These are phyloP conservation scores for Leptobrachium leishanense DNA, from an alignment of 2,113 vertebrate genomes.

Conservation along the genomic window DNA sequence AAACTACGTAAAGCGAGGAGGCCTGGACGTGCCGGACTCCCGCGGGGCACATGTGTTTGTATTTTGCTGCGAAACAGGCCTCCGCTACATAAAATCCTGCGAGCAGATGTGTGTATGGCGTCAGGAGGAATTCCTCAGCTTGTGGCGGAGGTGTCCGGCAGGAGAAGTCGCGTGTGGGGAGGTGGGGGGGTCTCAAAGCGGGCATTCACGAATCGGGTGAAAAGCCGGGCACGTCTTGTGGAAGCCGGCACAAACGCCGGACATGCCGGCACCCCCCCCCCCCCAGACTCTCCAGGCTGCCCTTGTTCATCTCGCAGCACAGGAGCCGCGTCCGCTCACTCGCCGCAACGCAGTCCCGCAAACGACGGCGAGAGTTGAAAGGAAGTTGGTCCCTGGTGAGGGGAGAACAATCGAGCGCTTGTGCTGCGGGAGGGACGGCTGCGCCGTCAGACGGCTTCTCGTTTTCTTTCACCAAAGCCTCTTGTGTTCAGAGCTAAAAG, in stretches of 20 bases:
- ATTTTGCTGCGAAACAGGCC: background rate
- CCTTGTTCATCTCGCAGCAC: conserved; percentile 7
- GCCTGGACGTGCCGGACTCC: background rate
- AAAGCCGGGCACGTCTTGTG: too few species aligned
- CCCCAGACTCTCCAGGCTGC: conserved; percentile 12
- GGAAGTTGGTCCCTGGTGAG: conserved; percentile 30
- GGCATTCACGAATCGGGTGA: too few species aligned
- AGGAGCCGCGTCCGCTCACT: conserved; percentile 33
- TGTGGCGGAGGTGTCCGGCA: too few species aligned
- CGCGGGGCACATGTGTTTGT: background rate
- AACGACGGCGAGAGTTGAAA: conserved; percentile 43
- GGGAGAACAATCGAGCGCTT: conserved; percentile 42
- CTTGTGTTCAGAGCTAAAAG: background rate
- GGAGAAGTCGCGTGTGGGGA: too few species aligned
- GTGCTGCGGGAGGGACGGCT: conserved; percentile 33
- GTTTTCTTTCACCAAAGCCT: background rate
- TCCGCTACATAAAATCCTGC: background rate
- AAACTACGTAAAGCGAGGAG: background rate
- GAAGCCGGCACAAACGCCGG: too few species aligned
- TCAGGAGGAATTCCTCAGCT: background rate
- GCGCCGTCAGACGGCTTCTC: background rate
- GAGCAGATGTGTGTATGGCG: background rate
- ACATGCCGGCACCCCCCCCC: too few species aligned
- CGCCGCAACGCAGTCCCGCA: conserved; percentile 26
- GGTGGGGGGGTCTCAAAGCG: too few species aligned